Evolutionary conservation across 30 jellyfish, hydroid and myxozoan genomes (phyloP).

Genomic region (Hydra vulgaris): DNA sequence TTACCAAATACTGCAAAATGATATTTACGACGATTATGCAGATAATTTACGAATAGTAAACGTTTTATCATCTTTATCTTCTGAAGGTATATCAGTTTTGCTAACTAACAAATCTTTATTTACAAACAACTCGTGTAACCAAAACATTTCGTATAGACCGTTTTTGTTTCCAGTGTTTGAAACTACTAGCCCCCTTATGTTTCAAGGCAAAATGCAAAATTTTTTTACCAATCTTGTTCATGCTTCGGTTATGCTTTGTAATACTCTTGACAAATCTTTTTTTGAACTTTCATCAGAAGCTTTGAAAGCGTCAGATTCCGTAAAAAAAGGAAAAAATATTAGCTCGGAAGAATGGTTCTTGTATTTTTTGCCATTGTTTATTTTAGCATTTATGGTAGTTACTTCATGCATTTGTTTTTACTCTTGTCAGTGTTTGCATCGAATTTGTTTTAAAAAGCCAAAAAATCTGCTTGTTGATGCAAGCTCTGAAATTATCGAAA

Average conservation of each 20-base stretch:
- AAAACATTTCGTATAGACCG: not conserved
- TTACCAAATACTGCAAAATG: not conserved
- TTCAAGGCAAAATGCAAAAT: not conserved
- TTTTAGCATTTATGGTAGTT: conserved; percentile 21
- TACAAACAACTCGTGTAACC: conserved; percentile 24
- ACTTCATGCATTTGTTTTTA: conserved; percentile 19
- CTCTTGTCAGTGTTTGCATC: conserved; percentile 15
- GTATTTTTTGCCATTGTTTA: conserved; percentile 18
- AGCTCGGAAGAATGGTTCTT: conserved; percentile 27
- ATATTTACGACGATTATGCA: not conserved
- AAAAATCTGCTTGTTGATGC: not conserved
- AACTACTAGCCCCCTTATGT: not conserved
- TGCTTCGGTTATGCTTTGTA: conserved; percentile 3
- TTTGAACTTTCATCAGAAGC: not conserved
- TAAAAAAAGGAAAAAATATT: conserved; percentile 9
- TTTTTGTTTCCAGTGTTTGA: conserved; percentile 4
- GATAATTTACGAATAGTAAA: not conserved
- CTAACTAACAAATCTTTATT: conserved; percentile 8
- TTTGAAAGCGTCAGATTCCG: not conserved
- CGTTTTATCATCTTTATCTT: not conserved
- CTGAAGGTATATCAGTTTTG: not conserved
- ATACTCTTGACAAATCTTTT: not conserved
- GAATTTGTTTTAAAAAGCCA: conserved; percentile 10
- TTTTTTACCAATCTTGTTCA: not conserved
- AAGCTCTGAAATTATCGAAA: not conserved